Percentiles rank a stretch among this genome's conserved stretches.
Evolutionary conservation across 2,113 vertebrate genomes (phyloP).

Genomic region (Panthera tigris): DNA sequence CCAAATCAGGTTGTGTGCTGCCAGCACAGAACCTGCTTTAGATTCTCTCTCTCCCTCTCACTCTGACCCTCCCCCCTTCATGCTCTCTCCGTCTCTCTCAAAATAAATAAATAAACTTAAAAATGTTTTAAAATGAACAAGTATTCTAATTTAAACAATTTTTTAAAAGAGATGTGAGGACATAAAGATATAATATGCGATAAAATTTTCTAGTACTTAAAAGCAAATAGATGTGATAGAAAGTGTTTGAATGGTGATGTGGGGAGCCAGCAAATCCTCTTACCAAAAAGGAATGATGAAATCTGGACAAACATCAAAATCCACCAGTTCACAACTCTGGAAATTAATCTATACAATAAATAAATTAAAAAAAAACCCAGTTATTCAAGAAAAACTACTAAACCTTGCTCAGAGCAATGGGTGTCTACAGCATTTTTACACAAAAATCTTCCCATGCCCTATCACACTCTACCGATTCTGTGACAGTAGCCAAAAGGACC

Average conservation of each 20-base stretch:
- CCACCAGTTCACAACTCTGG: neutral
- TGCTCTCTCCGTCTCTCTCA: too few relatives aligned
- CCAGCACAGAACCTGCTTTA: too few relatives aligned
- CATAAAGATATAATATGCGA: neutral
- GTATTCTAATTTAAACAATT: neutral
- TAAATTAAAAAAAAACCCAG: neutral
- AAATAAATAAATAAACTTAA: too few relatives aligned
- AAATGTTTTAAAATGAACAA: neutral
- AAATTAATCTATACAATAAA: neutral
- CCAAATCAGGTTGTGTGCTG: too few relatives aligned
- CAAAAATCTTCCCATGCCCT: neutral
- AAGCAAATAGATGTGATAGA: neutral
- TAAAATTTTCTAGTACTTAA: neutral
- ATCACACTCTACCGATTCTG: fast-evolving
- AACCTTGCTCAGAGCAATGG: neutral
- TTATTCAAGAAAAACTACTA: neutral
- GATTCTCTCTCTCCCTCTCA: too few relatives aligned
- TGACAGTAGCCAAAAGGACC: neutral
- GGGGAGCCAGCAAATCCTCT: neutral
- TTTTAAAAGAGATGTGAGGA: neutral
- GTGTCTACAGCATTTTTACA: neutral
- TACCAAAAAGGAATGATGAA: neutral
- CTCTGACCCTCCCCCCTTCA: too few relatives aligned
- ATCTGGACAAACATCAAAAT: neutral
- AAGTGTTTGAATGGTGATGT: neutral